Evolutionary conservation across 2,888 invertebrate species (phyloP).

Genomic region (Archips crataeganus): DNA sequence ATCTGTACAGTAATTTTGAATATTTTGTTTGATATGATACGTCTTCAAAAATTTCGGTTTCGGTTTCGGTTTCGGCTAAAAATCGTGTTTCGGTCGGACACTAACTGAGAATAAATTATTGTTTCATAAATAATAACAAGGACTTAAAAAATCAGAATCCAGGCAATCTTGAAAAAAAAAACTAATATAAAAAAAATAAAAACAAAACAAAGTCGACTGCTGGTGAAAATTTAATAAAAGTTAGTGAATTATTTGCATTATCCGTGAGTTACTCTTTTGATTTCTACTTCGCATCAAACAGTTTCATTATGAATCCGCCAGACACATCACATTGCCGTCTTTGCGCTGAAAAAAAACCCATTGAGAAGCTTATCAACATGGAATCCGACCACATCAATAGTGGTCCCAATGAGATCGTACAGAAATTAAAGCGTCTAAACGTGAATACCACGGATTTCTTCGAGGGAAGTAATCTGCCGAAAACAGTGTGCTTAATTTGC

Average conservation of each 20-base stretch:
- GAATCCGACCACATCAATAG: constrained; percentile 51
- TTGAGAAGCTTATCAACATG: constrained; percentile 59
- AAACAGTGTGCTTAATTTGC: constrained; percentile 66
- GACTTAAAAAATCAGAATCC: background rate
- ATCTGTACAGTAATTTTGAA: too few relatives aligned
- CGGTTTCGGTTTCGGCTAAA: too few relatives aligned
- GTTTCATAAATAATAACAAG: too few relatives aligned
- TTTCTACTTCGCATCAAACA: background rate
- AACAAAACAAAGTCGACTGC: constrained; percentile 23
- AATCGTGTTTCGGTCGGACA: too few relatives aligned
- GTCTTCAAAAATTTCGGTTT: too few relatives aligned
- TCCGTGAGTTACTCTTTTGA: background rate
- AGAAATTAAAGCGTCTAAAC: constrained; percentile 61
- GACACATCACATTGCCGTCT: constrained; percentile 46
- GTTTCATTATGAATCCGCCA: constrained; percentile 12
- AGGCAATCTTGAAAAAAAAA: background rate
- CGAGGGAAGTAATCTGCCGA: constrained; percentile 55
- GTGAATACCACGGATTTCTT: constrained; percentile 54
- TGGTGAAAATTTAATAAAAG: background rate
- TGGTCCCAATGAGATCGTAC: constrained; percentile 49
- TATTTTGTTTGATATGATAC: too few relatives aligned
- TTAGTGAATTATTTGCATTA: background rate
- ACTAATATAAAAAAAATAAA: background rate
- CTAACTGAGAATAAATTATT: too few relatives aligned
- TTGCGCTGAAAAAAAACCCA: constrained; percentile 63